Percentiles rank a stretch among this genome's conserved stretches.
Evolutionary conservation across 2,797 vertebrate genomes (phyloP).

Genomic region (Mormyrops boulengeri): DNA sequence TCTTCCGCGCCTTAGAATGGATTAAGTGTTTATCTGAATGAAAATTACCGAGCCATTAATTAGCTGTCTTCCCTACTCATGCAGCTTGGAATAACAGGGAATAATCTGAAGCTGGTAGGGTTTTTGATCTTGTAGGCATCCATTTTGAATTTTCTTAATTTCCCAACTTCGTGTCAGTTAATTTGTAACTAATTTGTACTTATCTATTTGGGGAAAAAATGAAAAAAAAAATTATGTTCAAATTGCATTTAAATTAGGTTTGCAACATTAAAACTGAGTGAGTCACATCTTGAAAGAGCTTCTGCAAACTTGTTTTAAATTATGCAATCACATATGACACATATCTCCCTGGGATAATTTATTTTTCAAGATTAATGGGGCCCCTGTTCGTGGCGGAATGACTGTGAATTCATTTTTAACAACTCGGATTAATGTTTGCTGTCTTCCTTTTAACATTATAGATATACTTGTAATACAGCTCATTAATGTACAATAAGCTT

Average conservation of each 20-base stretch:
- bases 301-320: slow-evolving; percentile 40
- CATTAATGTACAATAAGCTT: neutral
- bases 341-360: slow-evolving; percentile 29
- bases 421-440: slow-evolving; percentile 36
- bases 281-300: slow-evolving; percentile 1
- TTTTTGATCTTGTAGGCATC: neutral
- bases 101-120: neutral
- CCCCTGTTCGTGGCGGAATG: slow-evolving; percentile 26
- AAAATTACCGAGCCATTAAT: neutral
- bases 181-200: neutral
- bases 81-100: neutral
- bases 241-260: slow-evolving; percentile 37
- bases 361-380: slow-evolving; percentile 42
- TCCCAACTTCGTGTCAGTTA: neutral
- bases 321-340: slow-evolving; percentile 6
- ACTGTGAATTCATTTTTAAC: slow-evolving; percentile 15
- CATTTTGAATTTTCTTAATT: neutral
- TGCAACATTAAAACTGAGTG: slow-evolving; percentile 57
- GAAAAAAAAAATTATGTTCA: slow-evolving; percentile 20
- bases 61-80: neutral
- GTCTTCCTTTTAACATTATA: slow-evolving; percentile 6
- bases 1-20: neutral
- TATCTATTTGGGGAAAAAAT: neutral
- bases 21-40: neutral
- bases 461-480: neutral